Evolutionary conservation across 2,113 vertebrate genomes (phyloP), one percentile per base, ranked within the genome.

Genomic region (Ranitomeya variabilis): DNA sequence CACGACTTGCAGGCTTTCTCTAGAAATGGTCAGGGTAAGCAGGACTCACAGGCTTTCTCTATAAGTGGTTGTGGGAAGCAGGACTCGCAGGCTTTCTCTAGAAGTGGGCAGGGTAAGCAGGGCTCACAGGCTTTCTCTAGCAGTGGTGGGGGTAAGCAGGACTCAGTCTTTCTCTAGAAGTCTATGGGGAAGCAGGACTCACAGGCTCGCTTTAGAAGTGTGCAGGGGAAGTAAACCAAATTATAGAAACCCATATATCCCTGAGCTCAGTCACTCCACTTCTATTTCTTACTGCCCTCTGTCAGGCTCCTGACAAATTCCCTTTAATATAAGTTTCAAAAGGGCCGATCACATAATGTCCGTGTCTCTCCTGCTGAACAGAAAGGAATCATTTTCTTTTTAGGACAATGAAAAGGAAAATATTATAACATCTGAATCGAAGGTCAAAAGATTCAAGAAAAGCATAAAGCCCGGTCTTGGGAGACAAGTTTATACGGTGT

Each of bases 401-500:
- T 67, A 54, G 64, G 64, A 15, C 62, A 51, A 23, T 69, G 45
- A 69, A 83, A 83, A 12, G 16, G 5, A 64, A 82, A 19, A 18
- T 31, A 82, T 82, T 18, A 83, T 62, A 60, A 83, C 51, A 52
- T 51, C 19, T 21, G n/a, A 26, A 69, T 71, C 13, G 52, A 84
- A 84, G 82, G 82, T 84, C 82, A 84, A 69, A 69, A 69, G 64
- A 67, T 84, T 55, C 64, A 55, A 84, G 51, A 52, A 52, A 14
- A 83, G 16, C 81, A 83, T 83, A 83, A 83, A 83, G 64, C 54
- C 18, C 10, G 82, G 21, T 69, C 82, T 55, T 66, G 51, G 21
- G 82, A 84, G 82, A 71, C 62, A 66, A 6, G 19, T 16, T 23
- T 54, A 54, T 55, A 15, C 64, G 55, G 51, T 55, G 55, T 23